Evolutionary conservation across 2,113 vertebrate species (phyloP).

Genomic region (Chamaea fasciata): DNA sequence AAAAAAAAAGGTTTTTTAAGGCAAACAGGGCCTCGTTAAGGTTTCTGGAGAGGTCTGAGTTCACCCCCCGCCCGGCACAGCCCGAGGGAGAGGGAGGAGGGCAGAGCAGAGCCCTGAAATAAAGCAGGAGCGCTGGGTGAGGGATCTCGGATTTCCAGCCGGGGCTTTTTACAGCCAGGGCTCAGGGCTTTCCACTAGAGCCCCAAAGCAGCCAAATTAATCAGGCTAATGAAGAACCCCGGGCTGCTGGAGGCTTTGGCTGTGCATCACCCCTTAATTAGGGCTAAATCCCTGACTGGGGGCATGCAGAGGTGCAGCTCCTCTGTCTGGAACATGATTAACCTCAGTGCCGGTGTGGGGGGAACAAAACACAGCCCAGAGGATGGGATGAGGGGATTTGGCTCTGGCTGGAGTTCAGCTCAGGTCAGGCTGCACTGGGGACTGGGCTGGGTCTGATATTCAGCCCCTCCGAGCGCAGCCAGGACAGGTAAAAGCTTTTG

Average conservation of each 20-base stretch:
- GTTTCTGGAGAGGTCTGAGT: not conserved
- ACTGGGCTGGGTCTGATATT: not conserved
- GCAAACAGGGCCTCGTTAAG: not conserved
- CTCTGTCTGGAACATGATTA: not conserved
- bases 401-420: not conserved
- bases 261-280: not conserved
- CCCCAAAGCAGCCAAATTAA: not conserved
- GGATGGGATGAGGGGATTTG: not conserved
- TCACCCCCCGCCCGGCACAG: not conserved
- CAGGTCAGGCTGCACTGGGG: not conserved
- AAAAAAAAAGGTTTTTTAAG: not conserved
- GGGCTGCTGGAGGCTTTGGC: not conserved
- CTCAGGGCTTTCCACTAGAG: not conserved
- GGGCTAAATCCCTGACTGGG: not conserved
- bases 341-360: fast-evolving
- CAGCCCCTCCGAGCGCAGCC: not conserved
- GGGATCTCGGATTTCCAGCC: not conserved
- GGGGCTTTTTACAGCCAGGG: not conserved
- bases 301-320: not conserved
- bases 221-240: not conserved
- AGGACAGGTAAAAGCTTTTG: not conserved
- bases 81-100: not conserved
- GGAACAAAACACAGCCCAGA: not conserved
- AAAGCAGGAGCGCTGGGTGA: not conserved
- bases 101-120: not conserved